Percentiles rank a stretch among this genome's conserved stretches.
These are phyloP conservation scores for Oreochromis grahami DNA, from an alignment of 2,797 vertebrate genomes.

Conservation along the genomic window DNA sequence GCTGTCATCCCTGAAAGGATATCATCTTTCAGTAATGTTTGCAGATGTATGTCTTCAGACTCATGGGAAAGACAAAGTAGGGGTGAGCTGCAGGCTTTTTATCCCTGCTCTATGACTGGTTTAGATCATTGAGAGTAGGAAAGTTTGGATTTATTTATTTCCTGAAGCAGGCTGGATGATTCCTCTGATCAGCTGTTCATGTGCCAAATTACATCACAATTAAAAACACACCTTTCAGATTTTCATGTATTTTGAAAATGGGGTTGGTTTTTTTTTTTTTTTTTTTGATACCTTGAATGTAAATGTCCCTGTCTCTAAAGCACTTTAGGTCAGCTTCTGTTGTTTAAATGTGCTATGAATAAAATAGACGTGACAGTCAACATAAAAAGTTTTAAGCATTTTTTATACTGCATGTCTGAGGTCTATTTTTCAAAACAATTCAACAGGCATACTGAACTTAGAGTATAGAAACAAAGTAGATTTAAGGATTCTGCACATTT, in stretches of 20 bases:
- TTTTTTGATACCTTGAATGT: neutral
- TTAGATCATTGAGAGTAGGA: neutral
- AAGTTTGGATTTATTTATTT: neutral
- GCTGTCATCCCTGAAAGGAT: neutral
- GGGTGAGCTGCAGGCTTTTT: neutral
- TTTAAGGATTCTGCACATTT: neutral
- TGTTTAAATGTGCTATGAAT: neutral
- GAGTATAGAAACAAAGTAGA: neutral
- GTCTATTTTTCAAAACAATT: neutral
- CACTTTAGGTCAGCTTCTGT: neutral
- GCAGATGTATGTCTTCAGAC: neutral
- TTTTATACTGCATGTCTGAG: neutral
- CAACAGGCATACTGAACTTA: neutral
- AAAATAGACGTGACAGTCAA: neutral
- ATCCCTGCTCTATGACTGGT: neutral
- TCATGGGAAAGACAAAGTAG: neutral
- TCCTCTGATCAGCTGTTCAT: neutral
- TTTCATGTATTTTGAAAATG: neutral
- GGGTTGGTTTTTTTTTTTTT: too few species aligned
- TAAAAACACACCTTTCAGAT: neutral
- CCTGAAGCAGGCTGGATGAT: neutral
- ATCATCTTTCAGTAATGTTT: neutral
- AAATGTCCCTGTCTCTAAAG: neutral
- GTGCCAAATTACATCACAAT: neutral
- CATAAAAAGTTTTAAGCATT: neutral